Conservation (phyloP, 1,140 invertebrate genomes). For the Drosophila hydei region DNA sequence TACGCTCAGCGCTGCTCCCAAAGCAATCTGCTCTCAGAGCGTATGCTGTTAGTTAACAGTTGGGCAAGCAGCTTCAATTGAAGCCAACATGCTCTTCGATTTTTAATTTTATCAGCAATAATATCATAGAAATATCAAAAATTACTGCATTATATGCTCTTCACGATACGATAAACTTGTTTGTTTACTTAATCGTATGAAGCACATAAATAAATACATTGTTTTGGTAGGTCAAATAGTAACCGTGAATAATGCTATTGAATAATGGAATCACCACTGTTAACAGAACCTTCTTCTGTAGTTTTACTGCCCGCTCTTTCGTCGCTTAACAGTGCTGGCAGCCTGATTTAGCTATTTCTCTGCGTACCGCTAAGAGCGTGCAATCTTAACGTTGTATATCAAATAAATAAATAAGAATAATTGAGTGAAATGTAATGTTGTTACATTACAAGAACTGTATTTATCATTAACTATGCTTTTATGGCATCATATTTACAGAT, state of each 20-base stretch:
- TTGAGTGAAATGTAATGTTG: too few species aligned
- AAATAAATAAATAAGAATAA: too few species aligned
- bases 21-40: slow-evolving; percentile 11
- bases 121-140: background rate
- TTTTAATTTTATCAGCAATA: too few species aligned
- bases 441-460: too few species aligned
- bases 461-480: too few species aligned
- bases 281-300: slow-evolving; percentile 2
- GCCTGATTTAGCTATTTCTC: background rate
- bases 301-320: slow-evolving; percentile 4
- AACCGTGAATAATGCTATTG: slow-evolving; percentile 1
- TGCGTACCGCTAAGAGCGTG: background rate
- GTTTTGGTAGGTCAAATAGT: background rate
- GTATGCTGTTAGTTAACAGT: slow-evolving; percentile 7
- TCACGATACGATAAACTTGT: background rate
- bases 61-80: background rate
- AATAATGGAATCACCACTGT: slow-evolving; percentile 3
- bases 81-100: slow-evolving; percentile 1
- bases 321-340: slow-evolving; percentile 4
- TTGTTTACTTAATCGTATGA: background rate
- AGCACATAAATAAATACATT: background rate
- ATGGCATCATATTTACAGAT: too few species aligned
- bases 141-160: background rate
- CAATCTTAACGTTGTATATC: too few species aligned
- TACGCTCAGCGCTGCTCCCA: slow-evolving; percentile 12